Evolutionary conservation across 1,140 invertebrate species (phyloP).

Genomic region (Chrysomallon squamiferum): DNA sequence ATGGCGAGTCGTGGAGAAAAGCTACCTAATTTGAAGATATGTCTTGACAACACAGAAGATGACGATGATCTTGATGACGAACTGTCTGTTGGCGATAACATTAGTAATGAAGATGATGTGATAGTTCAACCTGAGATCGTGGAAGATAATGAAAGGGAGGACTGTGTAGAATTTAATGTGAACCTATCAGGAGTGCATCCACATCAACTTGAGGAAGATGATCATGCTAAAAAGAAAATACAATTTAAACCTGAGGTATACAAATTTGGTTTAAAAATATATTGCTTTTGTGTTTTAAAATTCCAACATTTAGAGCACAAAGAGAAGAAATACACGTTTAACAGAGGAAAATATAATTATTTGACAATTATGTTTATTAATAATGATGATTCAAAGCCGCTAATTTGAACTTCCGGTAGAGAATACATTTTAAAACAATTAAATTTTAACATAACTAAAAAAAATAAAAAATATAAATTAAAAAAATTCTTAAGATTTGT

Average conservation of each 20-base stretch:
- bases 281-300: not conserved
- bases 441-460: too few species aligned
- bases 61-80: slow-evolving; percentile 33
- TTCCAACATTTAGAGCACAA: not conserved
- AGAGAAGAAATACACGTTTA: too few species aligned
- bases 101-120: slow-evolving; percentile 9
- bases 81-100: slow-evolving; percentile 14
- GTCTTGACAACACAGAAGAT: slow-evolving; percentile 49
- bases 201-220: too few species aligned
- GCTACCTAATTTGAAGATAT: slow-evolving; percentile 53
- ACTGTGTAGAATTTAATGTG: slow-evolving; percentile 12
- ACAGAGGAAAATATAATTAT: too few species aligned
- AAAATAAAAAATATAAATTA: too few species aligned
- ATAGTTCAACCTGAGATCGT: not conserved
- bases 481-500: too few species aligned
- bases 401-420: too few species aligned
- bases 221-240: slow-evolving; percentile 20
- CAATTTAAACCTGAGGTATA: slow-evolving; percentile 17
- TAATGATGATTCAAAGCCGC: too few species aligned
- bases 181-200: not conserved
- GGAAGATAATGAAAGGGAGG: not conserved
- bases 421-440: too few species aligned
- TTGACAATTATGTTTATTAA: too few species aligned
- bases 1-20: slow-evolving; percentile 16
- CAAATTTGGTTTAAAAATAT: not conserved